Percentiles rank a stretch among this genome's conserved stretches.
These are phyloP conservation scores for Listronotus bonariensis DNA, from an alignment of 1,140 invertebrate species.

Conservation along the genomic window DNA sequence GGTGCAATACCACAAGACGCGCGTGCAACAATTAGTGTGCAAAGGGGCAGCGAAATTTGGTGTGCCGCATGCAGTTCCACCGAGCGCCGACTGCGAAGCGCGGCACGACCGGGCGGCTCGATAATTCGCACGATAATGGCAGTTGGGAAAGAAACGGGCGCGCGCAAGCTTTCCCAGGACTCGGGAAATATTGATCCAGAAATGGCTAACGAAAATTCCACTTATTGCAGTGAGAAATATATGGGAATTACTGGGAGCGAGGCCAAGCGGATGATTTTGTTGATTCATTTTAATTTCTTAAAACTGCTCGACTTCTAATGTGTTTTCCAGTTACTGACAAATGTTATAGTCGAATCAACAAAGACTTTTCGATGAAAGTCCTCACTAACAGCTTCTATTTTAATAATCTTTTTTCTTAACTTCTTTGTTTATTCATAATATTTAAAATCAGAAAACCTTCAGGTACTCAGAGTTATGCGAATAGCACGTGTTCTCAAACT, in stretches of 20 bases:
- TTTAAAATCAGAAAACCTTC: no score
- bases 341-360: no score
- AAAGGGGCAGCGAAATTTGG: slow-evolving; percentile 32
- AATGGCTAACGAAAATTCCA: slow-evolving; percentile 45
- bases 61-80: slow-evolving; percentile 42
- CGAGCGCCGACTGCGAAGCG: slow-evolving; percentile 24
- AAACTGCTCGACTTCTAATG: no score
- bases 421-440: no score
- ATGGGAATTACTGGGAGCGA: slow-evolving; percentile 22
- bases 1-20: slow-evolving; percentile 17
- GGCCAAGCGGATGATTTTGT: slow-evolving; percentile 15
- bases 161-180: slow-evolving; percentile 44
- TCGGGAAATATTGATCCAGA: slow-evolving; percentile 42
- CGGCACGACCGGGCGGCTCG: slow-evolving; percentile 39
- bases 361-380: no score
- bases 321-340: no score
- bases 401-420: no score
- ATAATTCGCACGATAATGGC: slow-evolving; percentile 44
- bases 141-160: slow-evolving; percentile 26
- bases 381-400: no score
- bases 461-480: slow-evolving; percentile 92
- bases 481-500: slow-evolving; percentile 98
- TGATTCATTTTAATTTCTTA: slow-evolving; percentile 2
- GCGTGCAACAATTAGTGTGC: slow-evolving; percentile 24
- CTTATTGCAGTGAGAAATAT: slow-evolving; percentile 39